These are phyloP conservation scores for Saccostrea cuccullata DNA, from an alignment of 1,140 invertebrate genomes.

Conservation along the genomic window DNA sequence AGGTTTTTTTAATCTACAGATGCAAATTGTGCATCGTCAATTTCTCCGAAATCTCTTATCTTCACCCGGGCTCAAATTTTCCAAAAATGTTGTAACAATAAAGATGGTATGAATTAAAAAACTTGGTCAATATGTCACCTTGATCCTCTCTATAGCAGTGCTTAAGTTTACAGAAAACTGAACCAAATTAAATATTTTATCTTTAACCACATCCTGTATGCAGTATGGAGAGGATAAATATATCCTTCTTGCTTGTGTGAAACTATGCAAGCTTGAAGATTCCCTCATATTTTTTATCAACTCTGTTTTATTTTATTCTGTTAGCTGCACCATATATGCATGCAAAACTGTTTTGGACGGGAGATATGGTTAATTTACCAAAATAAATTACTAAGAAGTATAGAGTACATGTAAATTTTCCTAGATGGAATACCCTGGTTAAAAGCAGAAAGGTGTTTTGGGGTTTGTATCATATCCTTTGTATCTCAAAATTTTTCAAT, in stretches of 20 bases:
- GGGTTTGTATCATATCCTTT: no score
- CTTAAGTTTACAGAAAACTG: slow-evolving; percentile 19
- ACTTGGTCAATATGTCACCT: slow-evolving; percentile 16
- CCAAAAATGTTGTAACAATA: slow-evolving; percentile 16
- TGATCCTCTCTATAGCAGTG: neutral
- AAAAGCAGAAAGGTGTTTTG: no score
- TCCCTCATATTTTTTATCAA: neutral
- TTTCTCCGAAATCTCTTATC: slow-evolving; percentile 4
- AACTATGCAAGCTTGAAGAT: slow-evolving; percentile 4
- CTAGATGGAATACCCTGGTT: no score
- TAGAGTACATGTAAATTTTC: no score
- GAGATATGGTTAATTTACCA: no score
- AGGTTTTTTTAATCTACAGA: neutral
- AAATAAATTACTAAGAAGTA: no score
- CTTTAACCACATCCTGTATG: slow-evolving; percentile 27
- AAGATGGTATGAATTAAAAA: neutral
- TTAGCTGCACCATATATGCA: no score
- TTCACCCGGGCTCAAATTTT: neutral
- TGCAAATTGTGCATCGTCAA: neutral
- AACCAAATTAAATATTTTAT: slow-evolving; percentile 31
- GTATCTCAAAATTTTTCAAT: no score
- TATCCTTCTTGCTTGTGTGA: neutral
- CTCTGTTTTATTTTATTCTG: no score
- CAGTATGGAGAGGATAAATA: slow-evolving; percentile 3
- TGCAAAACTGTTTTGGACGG: no score